A percentile compares a stretch with the other conserved stretches of the same genome.
Evolutionary conservation across 2,888 invertebrate genomes (phyloP).

Genomic region (Epinotia brunnichana): DNA sequence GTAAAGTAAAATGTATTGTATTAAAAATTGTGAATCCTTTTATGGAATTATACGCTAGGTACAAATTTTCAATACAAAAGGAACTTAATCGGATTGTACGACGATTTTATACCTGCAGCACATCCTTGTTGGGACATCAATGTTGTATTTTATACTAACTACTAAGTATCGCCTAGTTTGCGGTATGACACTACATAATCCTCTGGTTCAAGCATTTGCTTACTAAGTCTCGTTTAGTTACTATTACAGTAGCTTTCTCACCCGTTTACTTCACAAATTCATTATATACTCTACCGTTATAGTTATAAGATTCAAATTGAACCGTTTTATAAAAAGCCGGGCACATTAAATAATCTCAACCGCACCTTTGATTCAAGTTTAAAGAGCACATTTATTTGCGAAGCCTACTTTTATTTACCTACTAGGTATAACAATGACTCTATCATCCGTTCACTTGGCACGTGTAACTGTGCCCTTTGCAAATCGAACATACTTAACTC

Average conservation of each 20-base stretch:
- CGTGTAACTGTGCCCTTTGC: slow-evolving; percentile 17
- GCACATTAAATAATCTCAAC: too few relatives aligned
- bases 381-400: neutral
- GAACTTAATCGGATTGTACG: slow-evolving; percentile 19
- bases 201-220: neutral
- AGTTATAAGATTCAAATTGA: too few relatives aligned
- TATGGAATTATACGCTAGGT: slow-evolving; percentile 40
- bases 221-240: too few relatives aligned
- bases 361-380: neutral
- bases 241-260: too few relatives aligned
- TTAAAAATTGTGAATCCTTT: slow-evolving; percentile 27
- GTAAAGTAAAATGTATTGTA: slow-evolving; percentile 13
- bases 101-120: slow-evolving; percentile 7
- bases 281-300: too few relatives aligned
- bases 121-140: slow-evolving; percentile 4
- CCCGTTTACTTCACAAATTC: too few relatives aligned
- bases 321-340: too few relatives aligned
- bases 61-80: slow-evolving; percentile 30
- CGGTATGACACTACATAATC: slow-evolving; percentile 10
- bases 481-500: too few relatives aligned
- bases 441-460: neutral
- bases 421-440: neutral
- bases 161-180: slow-evolving; percentile 14
- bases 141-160: slow-evolving; percentile 6
- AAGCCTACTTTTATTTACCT: too few relatives aligned